Base-by-base conservation (phyloP, 2,888 invertebrate species). In the Trissoscelio sp. region DNA sequence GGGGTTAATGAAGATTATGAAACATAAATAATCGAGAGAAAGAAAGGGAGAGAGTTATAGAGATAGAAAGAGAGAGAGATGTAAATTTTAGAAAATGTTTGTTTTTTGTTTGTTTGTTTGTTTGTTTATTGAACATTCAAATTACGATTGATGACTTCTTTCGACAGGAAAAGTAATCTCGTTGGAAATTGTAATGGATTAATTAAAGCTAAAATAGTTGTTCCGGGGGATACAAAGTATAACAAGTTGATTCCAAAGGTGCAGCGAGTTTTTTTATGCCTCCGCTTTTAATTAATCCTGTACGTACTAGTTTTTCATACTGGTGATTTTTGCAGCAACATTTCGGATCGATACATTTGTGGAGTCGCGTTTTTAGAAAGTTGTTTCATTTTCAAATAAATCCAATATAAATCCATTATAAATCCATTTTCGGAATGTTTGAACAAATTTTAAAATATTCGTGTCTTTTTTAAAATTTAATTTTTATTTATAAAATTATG, bases 191-290 rank as follows among this genome's bases (percentile, higher is more conserved):
- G 46, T 37, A 58, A 57, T 58, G 58, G 48, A 48, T 58, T 58
- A 70, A 70, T 70, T 58, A 70, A 48, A 58, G 46, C 3, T 57
- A 24, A 44, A 46, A 57, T 70, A 70, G 34, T 58, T 58, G 57
- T 57, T 46, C 18, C 44, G n/a, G 11, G 11, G 9, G 44, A 37
- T 37, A 37, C 22, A 34, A 46, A 58, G 48, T 24, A 37, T 48
- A 44, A 57, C 46, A 58, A 57, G 46, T 48, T 46, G 46, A 70
- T 70, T 58, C 20, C 58, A 37, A 58, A 70, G 31, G 69, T 48
- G 24, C 14, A 58, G 24, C 46, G 12, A 44, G 55, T n/a, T n/a
- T 70, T 70, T 70, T 70, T 44, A 37, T 70, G 24, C 37, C 34
- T 22, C 28, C 34, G 14, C 22, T 70, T 70, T 58, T 70, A 70